These are phyloP conservation scores for Geotrypetes seraphini DNA, from an alignment of 2,797 vertebrate genomes.

Conservation along the genomic window DNA sequence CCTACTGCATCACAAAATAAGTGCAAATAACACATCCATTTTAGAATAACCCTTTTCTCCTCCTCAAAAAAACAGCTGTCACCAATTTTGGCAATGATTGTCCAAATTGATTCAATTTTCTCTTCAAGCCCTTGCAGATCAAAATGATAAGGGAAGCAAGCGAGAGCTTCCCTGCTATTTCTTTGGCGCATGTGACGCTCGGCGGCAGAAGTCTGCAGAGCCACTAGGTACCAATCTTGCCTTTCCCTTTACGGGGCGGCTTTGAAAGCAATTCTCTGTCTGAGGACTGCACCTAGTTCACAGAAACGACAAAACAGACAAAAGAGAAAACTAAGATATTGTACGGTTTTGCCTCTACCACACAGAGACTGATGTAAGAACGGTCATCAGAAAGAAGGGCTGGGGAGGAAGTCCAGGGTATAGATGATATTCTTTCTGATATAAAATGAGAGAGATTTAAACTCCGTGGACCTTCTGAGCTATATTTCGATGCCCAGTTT, in stretches of 20 bases:
- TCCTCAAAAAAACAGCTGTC: background rate
- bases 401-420: background rate
- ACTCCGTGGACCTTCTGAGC: background rate
- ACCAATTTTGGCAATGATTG: background rate
- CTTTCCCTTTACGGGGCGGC: background rate
- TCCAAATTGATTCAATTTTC: constrained; percentile 5
- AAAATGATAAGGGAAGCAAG: constrained; percentile 1
- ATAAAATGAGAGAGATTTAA: background rate
- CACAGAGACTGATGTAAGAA: background rate
- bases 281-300: background rate
- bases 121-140: background rate
- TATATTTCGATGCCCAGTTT: background rate
- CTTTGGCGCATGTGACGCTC: background rate
- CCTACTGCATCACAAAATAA: no score
- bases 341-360: no score
- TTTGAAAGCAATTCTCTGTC: background rate
- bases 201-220: constrained; percentile 2
- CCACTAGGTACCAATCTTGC: background rate
- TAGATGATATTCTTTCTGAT: background rate
- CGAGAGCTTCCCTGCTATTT: background rate
- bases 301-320: background rate
- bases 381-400: background rate
- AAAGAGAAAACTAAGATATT: background rate
- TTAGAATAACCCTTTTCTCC: background rate
- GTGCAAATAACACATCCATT: background rate